phyloP scores from a whole-genome alignment of 92 coral and sea anemone species.

The Plumapathes pennacea region DNA sequence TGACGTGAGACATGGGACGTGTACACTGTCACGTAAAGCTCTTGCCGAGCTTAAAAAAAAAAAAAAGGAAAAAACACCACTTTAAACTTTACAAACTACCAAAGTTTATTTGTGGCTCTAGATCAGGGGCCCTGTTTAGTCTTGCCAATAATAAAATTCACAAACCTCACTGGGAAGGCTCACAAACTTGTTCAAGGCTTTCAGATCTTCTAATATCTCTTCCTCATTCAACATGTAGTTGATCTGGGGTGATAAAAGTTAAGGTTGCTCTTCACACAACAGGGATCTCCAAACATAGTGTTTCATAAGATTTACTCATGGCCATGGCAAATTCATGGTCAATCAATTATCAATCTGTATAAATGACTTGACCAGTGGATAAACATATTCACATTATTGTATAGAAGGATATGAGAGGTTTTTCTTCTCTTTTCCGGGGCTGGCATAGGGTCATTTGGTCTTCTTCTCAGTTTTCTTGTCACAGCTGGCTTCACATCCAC shows the following conservation, averaged over 20 bases:
- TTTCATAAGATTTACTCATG: no score
- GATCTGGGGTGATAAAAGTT: constrained; percentile 84
- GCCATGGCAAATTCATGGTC: background rate
- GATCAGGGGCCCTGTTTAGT: no score
- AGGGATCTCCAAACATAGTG: no score
- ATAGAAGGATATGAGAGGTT: constrained; percentile 98
- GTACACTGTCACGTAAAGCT: no score
- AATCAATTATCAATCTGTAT: background rate
- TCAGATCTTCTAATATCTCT: constrained; percentile 82
- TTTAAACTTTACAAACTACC: no score
- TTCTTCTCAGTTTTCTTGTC: constrained; percentile 90
- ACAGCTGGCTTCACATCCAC: constrained; percentile 97
- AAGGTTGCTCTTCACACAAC: constrained; percentile 19
- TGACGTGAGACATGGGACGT: no score
- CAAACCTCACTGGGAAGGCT: constrained; percentile 68
- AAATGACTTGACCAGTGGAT: background rate
- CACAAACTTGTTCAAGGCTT: constrained; percentile 85
- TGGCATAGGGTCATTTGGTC: constrained; percentile 98
- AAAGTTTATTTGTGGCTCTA: no score
- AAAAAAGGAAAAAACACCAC: no score
- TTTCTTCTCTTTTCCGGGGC: constrained; percentile 97
- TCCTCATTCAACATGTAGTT: constrained; percentile 89
- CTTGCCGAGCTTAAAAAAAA: no score
- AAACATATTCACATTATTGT: background rate
- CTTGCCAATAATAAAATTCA: background rate